Percentiles rank a stretch among this genome's conserved stretches.
Conservation (phyloP, 1,140 invertebrate genomes). For the Caenorhabditis elegans region DNA sequence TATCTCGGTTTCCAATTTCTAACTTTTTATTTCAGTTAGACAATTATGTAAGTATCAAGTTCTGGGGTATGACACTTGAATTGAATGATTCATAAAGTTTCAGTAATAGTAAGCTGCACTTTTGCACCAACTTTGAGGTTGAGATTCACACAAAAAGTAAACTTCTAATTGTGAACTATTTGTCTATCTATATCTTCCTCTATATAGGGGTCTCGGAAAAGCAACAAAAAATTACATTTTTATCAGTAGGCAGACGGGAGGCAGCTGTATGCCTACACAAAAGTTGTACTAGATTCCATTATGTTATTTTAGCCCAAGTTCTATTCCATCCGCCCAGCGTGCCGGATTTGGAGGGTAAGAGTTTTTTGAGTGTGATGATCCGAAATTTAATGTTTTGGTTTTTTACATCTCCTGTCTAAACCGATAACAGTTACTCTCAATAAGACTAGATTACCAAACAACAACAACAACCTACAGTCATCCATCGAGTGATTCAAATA, state of each 20-base stretch:
- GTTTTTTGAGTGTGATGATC: not conserved
- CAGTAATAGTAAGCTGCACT: constrained; percentile 21
- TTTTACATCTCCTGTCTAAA: not conserved
- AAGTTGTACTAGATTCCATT: too few relatives aligned
- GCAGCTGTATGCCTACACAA: too few relatives aligned
- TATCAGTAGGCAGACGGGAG: too few relatives aligned
- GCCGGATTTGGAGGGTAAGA: constrained; percentile 25
- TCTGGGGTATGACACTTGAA: not conserved
- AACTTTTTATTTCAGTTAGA: constrained; percentile 41
- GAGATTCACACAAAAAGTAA: constrained; percentile 7
- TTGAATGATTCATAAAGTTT: constrained; percentile 16
- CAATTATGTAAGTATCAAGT: constrained; percentile 32
- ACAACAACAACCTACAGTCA: not conserved
- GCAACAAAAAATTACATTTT: too few relatives aligned
- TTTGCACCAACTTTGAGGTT: constrained; percentile 16
- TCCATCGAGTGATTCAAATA: not conserved
- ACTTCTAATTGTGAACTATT: constrained; percentile 8
- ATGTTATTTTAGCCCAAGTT: not conserved
- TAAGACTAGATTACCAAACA: not conserved
- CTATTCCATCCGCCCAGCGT: constrained; percentile 17
- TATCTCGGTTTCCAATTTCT: not conserved
- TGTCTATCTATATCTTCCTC: not conserved
- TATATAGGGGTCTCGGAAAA: too few relatives aligned
- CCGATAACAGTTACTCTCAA: not conserved
- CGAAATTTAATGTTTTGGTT: not conserved